Evolutionary conservation across 2,888 invertebrate genomes (phyloP), one percentile per base, ranked within the genome.

Genomic region (Leptarthrus brevirostris): DNA sequence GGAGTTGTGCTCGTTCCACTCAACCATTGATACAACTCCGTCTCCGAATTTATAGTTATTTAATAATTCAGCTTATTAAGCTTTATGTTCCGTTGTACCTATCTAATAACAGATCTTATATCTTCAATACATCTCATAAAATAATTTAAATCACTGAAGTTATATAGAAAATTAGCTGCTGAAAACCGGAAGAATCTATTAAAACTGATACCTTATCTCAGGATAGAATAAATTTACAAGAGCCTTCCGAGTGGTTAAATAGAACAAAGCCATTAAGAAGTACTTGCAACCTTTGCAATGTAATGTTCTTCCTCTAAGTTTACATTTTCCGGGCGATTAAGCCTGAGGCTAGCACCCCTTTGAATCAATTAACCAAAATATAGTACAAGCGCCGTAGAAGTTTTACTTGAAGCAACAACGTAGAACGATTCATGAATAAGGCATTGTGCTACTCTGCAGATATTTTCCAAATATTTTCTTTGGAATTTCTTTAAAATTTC

Each of bases 311-410:
- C 26, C 26, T 56, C 30, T 26, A 56, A 56, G 56, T 56, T 56
- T 34, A 26, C 26, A 56, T 56, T 56, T 56, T 56, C 56, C 56
- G 30, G 24, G 14, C 56, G 34, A 56, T 56, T 56, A 30, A 34
- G 2, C 56, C 56, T 16, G 16, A 14, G 30, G 56, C 26, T 34
- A 26, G 14, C n/a, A 56, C n/a, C 14, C 56, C 56, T 8, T 24
- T 34, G 26, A 56, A 56, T 56, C 56, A 56, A 56, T 56, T 56
- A 56, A 30, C 26, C 56, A 56, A 56, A 56, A 56, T 56, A 56
- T 14, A 56, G 14, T 6, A 56, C 56, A 56, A 56, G n/a, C 30
- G 16, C 56, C 8, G 16, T 4, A 24, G 56, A 16, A 24, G 30
- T 8, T n/a, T 16, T 10, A 30, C 26, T 56, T 56, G 30, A 56